A percentile compares a stretch with the other conserved stretches of the same genome.
Evolutionary conservation across 30 jellyfish, hydroid and myxozoan genomes (phyloP).

Genomic region (Calvadosia cruxmelitensis): DNA sequence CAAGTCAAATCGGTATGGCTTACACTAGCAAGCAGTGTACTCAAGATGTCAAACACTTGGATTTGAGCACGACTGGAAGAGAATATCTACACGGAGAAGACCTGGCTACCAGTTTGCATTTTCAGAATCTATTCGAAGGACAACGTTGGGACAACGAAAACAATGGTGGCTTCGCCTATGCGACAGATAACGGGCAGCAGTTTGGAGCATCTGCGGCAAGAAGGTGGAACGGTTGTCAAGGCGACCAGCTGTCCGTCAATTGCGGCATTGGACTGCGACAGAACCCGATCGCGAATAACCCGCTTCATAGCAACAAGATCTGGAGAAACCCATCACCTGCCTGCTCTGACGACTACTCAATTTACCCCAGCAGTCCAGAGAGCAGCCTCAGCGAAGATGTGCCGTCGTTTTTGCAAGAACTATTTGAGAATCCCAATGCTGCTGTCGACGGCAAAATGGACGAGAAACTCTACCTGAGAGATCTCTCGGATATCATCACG

Average conservation of each 20-base stretch:
- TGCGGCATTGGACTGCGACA: too few species aligned
- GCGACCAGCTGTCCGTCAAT: too few species aligned
- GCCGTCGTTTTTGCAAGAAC: constrained; percentile 49
- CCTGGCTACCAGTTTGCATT: not conserved
- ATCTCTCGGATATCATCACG: too few species aligned
- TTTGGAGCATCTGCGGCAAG: not conserved
- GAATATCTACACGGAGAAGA: not conserved
- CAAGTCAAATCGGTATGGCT: not conserved
- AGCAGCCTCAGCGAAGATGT: constrained; percentile 52
- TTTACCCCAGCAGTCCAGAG: constrained; percentile 67
- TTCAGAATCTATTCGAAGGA: not conserved
- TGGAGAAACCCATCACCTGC: not conserved
- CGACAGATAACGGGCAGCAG: not conserved
- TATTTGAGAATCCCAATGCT: constrained; percentile 13
- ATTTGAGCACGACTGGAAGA: not conserved
- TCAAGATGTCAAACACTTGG: not conserved
- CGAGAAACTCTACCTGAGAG: too few species aligned
- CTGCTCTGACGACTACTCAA: constrained; percentile 22
- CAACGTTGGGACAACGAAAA: not conserved
- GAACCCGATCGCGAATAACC: not conserved
- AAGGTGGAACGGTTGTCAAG: not conserved
- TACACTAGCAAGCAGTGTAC: not conserved
- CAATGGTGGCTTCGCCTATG: not conserved
- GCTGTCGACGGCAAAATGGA: too few species aligned
- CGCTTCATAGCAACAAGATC: not conserved